phyloP scores from a whole-genome alignment of 2,797 vertebrate genomes.

The Phataginus tricuspis region DNA sequence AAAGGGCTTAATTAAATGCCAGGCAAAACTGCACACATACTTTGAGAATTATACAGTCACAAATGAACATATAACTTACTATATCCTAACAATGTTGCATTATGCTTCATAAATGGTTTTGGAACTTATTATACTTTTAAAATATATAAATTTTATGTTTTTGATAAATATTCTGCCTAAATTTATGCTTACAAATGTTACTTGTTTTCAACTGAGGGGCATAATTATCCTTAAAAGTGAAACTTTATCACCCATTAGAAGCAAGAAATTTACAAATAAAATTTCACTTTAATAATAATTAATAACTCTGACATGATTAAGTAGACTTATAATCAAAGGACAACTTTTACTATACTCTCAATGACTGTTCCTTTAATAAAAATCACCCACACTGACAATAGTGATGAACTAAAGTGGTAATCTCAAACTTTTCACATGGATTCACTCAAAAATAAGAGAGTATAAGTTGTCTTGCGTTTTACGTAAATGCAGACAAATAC shows the following conservation, averaged over 20 bases:
- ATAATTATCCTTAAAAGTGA: slow-evolving; percentile 1
- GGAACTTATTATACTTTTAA: background rate
- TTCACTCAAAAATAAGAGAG: background rate
- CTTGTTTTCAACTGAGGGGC: background rate
- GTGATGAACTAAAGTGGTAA: background rate
- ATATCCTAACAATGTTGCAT: background rate
- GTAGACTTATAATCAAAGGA: background rate
- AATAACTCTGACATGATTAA: background rate
- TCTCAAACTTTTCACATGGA: background rate
- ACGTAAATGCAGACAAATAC: background rate
- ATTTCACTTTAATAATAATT: background rate
- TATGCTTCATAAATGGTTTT: background rate
- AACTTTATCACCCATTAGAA: background rate
- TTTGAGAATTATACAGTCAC: background rate
- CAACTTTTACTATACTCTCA: background rate
- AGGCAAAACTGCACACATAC: background rate
- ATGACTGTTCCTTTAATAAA: background rate
- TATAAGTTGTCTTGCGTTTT: background rate
- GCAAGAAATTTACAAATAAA: slow-evolving; percentile 11
- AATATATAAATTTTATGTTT: slow-evolving; percentile 12
- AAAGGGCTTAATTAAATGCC: background rate
- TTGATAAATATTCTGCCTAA: background rate
- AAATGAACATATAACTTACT: background rate
- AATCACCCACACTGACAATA: background rate
- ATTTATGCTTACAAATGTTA: background rate